Conservation (phyloP, 2,113 vertebrate genomes). For the Neomonachus schauinslandi region DNA sequence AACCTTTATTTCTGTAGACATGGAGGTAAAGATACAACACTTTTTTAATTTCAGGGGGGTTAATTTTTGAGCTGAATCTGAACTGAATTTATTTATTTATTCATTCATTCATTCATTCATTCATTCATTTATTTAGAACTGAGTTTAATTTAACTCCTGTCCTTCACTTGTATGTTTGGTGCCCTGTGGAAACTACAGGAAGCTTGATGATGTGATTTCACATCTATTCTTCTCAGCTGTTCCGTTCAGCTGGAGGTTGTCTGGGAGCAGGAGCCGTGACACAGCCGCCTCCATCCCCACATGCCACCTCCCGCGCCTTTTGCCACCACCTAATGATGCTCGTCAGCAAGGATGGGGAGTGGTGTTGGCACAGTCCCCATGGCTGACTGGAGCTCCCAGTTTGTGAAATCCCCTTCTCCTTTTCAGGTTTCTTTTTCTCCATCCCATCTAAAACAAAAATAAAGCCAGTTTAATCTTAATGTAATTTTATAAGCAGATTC, state of each 20-base stretch:
- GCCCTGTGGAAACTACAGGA: neutral
- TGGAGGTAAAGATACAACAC: neutral
- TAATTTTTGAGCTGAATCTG: conserved; percentile 3
- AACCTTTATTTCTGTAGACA: neutral
- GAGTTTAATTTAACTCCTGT: neutral
- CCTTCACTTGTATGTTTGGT: neutral
- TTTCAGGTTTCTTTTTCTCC: conserved; percentile 40
- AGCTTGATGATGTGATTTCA: neutral
- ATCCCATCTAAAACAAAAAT: neutral
- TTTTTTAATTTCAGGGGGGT: neutral
- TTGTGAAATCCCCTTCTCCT: neutral
- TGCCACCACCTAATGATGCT: accelerated
- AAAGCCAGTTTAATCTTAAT: neutral
- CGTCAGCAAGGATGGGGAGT: accelerated
- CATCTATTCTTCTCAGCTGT: neutral
- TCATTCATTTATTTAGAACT: neutral
- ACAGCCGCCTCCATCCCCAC: accelerated
- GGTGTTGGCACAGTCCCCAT: neutral
- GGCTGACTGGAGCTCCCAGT: neutral
- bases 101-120: no score
- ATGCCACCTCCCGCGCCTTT: accelerated
- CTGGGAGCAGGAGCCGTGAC: neutral
- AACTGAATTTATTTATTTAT: neutral
- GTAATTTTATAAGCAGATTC: neutral
- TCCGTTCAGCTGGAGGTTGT: neutral